Conservation (phyloP, 2,888 invertebrate species). For the Tinea semifulvella region DNA sequence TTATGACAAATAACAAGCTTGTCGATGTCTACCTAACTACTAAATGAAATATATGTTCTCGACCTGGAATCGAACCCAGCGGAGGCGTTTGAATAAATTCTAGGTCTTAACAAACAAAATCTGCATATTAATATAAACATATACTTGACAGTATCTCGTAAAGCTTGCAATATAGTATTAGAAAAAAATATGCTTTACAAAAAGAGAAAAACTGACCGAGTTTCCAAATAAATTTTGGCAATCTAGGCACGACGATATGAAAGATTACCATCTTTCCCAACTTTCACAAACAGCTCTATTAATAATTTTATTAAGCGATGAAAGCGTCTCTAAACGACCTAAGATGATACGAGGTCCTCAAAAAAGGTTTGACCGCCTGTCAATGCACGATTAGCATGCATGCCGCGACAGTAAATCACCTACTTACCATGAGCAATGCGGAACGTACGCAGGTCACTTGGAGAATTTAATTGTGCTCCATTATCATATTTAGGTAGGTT, state of each 20-base stretch:
- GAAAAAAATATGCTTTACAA: background rate
- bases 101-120: too few species aligned
- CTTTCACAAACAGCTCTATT: slow-evolving; percentile 54
- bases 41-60: too few species aligned
- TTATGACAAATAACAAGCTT: too few species aligned
- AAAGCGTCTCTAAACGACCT: slow-evolving; percentile 29
- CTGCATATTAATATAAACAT: too few species aligned
- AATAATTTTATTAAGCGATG: slow-evolving; percentile 46
- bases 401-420: slow-evolving; percentile 35
- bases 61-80: too few species aligned
- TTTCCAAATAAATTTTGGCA: slow-evolving; percentile 1
- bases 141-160: too few species aligned
- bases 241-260: slow-evolving; percentile 1
- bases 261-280: slow-evolving; percentile 21
- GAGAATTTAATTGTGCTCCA: slow-evolving; percentile 66
- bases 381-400: slow-evolving; percentile 45
- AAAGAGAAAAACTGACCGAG: background rate
- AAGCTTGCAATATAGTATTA: too few species aligned
- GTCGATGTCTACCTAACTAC: too few species aligned
- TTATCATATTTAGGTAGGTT: slow-evolving; percentile 67
- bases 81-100: too few species aligned
- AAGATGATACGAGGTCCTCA: slow-evolving; percentile 38
- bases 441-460: slow-evolving; percentile 52
- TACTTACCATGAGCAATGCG: slow-evolving; percentile 64
- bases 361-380: slow-evolving; percentile 4